Evolutionary conservation across 2,888 invertebrate species (phyloP).

Genomic region (Xestia sexstrigata): DNA sequence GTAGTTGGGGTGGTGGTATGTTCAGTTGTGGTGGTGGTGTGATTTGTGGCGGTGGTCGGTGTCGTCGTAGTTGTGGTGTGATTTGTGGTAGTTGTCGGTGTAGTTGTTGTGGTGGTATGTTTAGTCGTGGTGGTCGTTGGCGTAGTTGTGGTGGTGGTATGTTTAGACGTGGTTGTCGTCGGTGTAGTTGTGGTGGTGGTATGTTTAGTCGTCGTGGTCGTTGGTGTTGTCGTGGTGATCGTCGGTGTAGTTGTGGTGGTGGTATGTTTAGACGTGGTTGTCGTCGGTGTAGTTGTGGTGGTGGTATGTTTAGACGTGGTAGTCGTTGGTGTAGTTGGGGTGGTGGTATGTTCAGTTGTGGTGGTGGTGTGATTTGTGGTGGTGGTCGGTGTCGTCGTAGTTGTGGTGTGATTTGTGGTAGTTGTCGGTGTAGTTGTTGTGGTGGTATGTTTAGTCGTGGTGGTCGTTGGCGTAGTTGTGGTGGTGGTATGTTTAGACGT

Average conservation of each 20-base stretch:
- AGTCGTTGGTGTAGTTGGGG: neutral
- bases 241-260: neutral
- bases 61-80: rapidly evolving
- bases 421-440: neutral
- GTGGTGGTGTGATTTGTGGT: neutral
- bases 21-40: neutral
- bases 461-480: neutral
- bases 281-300: neutral
- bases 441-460: neutral
- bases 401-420: neutral
- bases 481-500: neutral
- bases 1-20: neutral
- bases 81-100: neutral
- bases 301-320: neutral
- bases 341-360: neutral
- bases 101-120: neutral
- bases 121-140: neutral
- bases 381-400: neutral
- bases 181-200: neutral
- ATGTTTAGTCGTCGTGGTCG: rapidly evolving
- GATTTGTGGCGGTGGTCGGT: neutral
- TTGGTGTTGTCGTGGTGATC: neutral
- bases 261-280: rapidly evolving
- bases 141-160: neutral
- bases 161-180: neutral